phyloP scores from a whole-genome alignment of 2,888 invertebrate genomes.

The Anaspis maculata region DNA sequence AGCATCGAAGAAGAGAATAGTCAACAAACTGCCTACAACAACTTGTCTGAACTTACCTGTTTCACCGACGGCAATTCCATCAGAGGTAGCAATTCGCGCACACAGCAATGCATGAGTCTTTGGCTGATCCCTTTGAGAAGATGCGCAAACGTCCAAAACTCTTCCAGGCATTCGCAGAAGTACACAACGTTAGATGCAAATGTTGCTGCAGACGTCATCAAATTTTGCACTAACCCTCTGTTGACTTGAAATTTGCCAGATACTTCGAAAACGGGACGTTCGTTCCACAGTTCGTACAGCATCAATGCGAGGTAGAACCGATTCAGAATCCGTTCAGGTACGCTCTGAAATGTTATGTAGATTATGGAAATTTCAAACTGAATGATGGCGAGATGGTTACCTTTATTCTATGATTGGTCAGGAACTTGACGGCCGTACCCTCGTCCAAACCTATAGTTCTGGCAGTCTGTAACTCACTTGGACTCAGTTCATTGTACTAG shows the following conservation, averaged over 20 bases:
- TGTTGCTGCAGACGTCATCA: slow-evolving; percentile 61
- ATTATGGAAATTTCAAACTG: too few species aligned
- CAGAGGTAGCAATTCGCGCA: slow-evolving; percentile 68
- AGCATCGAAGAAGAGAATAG: too few species aligned
- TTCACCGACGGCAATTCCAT: slow-evolving; percentile 86
- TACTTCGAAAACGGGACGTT: slow-evolving; percentile 55
- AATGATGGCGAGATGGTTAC: too few species aligned
- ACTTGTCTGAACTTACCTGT: slow-evolving; percentile 55
- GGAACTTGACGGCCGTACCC: slow-evolving; percentile 57
- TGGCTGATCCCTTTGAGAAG: slow-evolving; percentile 66
- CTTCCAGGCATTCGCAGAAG: slow-evolving; percentile 70
- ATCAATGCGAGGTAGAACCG: slow-evolving; percentile 83
- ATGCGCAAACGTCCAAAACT: slow-evolving; percentile 75
- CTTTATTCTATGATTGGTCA: slow-evolving; percentile 62
- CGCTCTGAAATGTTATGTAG: slow-evolving; percentile 55
- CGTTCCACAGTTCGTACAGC: slow-evolving; percentile 69
- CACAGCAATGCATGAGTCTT: slow-evolving; percentile 73
- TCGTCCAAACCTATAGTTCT: slow-evolving; percentile 71
- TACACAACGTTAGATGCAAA: slow-evolving; percentile 69
- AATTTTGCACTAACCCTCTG: slow-evolving; percentile 72
- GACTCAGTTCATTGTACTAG: slow-evolving; percentile 55
- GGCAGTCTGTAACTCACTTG: slow-evolving; percentile 61
- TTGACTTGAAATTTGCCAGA: slow-evolving; percentile 60
- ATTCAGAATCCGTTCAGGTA: slow-evolving; percentile 54
- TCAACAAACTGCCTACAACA: too few species aligned